Evolutionary conservation across 1,140 invertebrate genomes (phyloP), one percentile per base, ranked within the genome.

Genomic region (Zaprionus taronus): DNA sequence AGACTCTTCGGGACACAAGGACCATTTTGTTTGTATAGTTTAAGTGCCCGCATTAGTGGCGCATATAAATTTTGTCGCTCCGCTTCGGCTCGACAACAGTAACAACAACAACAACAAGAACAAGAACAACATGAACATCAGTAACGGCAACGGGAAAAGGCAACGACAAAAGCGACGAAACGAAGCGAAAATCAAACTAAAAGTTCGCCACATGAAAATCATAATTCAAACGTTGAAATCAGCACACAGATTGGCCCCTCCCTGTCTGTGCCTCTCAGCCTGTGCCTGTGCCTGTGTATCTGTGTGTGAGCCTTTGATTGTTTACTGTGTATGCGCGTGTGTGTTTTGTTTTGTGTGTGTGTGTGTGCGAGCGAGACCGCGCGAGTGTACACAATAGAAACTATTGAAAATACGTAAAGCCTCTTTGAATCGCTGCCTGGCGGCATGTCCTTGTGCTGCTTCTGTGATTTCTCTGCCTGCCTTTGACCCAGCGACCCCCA

Each of bases 341-440:
- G 17, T 22, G 15, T 22, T 20, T 20, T 24, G 4, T 24, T 24
- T 24, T 5, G 4, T 38, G 12, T 24, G 36, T 47, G 47, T 22
- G 53, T 26, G 47, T 28, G 15, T 20, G 15, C 65, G 62, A 69
- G 74, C 51, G 72, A 75, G 31, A 9, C 24, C 70, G 66, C 49
- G 84, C 76, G 74, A 76, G 77, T 83, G 56, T 79, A 79, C 82
- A 78, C 71, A 90, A 85, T 90, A 62, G 81, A 74, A 89, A 89
- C 85, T 89, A 89, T 87, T 87, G 84, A 90, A 87, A 87, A 87
- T 87, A 90, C 85, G 84, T 67, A 87, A 87, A 87, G 84, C 84
- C 85, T 84, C 78, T 87, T 90, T 84, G 63, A 71, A 63, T 81
- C 72, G 51, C 72, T 71, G 79, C 67, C 79, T 72, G 55, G 66